A percentile compares a stretch with the other conserved stretches of the same genome.
These are phyloP conservation scores for Heliocidaris tuberculata DNA, from an alignment of 35 echinoderm and acorn worm species.

Conservation along the genomic window DNA sequence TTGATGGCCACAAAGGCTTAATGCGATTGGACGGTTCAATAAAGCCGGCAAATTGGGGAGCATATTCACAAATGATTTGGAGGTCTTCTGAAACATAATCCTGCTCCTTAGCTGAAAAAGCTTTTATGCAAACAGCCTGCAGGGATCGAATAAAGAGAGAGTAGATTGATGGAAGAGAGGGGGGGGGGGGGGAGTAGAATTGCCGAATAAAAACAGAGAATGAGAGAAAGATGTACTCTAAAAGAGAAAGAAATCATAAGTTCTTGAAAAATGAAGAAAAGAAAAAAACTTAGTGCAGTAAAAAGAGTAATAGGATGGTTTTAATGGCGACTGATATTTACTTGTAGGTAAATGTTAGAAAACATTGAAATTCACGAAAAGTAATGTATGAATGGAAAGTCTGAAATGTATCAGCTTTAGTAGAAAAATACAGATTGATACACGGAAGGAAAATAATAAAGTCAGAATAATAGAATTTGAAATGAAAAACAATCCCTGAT, in stretches of 20 bases:
- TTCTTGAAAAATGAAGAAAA: background rate
- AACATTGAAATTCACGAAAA: background rate
- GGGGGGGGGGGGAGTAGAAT: background rate
- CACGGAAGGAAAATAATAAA: background rate
- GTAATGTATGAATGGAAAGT: background rate
- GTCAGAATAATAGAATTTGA: background rate
- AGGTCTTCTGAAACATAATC: constrained; percentile 1
- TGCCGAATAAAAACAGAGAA: background rate
- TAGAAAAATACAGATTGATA: background rate
- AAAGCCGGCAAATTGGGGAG: constrained; percentile 6
- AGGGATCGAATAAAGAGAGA: background rate
- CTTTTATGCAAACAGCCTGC: constrained; percentile 10
- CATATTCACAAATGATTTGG: constrained; percentile 18
- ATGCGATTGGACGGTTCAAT: constrained; percentile 8
- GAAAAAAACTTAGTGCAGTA: background rate
- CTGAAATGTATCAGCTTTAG: background rate
- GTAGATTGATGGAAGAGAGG: background rate
- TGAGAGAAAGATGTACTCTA: background rate
- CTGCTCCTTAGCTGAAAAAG: background rate
- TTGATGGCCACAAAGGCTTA: background rate
- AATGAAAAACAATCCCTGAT: background rate
- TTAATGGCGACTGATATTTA: background rate
- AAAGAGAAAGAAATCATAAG: background rate
- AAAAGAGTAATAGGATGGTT: background rate
- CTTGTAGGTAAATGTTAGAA: too few species aligned